A percentile compares a stretch with the other conserved stretches of the same genome.
phyloP scores from a whole-genome alignment of 2,888 invertebrate species.

The Stictocephala bisonia region DNA sequence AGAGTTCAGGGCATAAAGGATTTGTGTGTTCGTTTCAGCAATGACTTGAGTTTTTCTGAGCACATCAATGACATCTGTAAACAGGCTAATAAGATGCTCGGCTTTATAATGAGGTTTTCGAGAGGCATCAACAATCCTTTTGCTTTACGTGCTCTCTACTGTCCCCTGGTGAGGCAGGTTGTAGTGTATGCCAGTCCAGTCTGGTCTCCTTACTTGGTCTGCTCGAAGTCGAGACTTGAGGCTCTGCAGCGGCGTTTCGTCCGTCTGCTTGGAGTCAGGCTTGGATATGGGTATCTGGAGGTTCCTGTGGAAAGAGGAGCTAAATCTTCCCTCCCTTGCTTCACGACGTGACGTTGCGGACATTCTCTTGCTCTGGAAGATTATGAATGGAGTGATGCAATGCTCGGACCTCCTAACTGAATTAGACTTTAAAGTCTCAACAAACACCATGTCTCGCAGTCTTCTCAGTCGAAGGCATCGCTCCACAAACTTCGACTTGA shows the following conservation, averaged over 20 bases:
- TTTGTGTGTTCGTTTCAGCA: neutral
- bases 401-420: neutral
- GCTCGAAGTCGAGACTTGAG: neutral
- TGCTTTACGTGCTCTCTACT: neutral
- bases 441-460: neutral
- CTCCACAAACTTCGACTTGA: no score
- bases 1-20: neutral
- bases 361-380: neutral
- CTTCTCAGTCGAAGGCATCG: neutral
- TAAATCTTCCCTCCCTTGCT: conserved; percentile 7
- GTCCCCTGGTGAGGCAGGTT: neutral
- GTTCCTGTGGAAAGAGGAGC: neutral
- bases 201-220: neutral
- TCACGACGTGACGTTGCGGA: neutral
- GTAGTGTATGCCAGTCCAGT: conserved; percentile 7
- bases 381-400: neutral
- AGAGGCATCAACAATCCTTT: neutral
- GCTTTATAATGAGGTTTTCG: neutral
- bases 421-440: neutral
- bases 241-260: conserved; percentile 4
- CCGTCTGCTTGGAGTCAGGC: conserved; percentile 4
- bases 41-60: neutral
- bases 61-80: neutral
- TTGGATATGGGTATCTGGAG: neutral
- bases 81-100: neutral